Conservation (phyloP, 2,888 invertebrate genomes). For the Plagodis dolabraria region DNA sequence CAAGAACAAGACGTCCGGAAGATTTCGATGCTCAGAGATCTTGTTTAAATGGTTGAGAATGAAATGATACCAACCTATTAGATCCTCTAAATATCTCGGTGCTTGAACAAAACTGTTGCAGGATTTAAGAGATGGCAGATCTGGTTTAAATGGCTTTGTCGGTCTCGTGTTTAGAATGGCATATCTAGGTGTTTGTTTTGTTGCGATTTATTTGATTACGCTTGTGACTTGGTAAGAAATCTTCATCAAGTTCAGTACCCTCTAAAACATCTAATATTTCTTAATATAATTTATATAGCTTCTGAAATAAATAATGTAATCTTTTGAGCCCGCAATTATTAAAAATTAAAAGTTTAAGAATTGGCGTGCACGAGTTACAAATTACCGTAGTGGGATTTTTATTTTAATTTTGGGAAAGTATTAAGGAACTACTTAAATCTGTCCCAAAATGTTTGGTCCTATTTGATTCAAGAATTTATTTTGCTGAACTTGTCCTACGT, state of each 20-base stretch:
- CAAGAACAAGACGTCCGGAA: constrained; percentile 8
- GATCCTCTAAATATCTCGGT: constrained; percentile 12
- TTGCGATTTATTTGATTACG: constrained; percentile 15
- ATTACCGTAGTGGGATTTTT: no score
- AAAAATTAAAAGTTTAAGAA: no score
- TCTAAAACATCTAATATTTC: not conserved
- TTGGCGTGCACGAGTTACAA: no score
- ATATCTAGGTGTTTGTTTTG: constrained; percentile 16
- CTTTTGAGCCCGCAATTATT: no score
- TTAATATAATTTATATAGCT: no score
- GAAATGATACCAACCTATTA: constrained; percentile 22
- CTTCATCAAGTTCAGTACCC: not conserved
- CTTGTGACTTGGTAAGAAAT: constrained; percentile 7
- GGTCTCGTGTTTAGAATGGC: constrained; percentile 24
- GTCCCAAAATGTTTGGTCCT: no score
- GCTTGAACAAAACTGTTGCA: constrained; percentile 14
- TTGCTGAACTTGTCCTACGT: no score
- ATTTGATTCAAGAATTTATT: no score
- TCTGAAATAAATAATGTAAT: no score
- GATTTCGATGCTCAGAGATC: constrained; percentile 9
- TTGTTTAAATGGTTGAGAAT: constrained; percentile 15
- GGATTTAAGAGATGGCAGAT: constrained; percentile 17
- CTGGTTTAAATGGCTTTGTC: constrained; percentile 16
- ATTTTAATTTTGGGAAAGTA: no score
- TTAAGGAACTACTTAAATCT: no score